Evolutionary conservation across 2,113 vertebrate species (phyloP), one percentile per base, ranked within the genome.

Genomic region (Tapirus terrestris): DNA sequence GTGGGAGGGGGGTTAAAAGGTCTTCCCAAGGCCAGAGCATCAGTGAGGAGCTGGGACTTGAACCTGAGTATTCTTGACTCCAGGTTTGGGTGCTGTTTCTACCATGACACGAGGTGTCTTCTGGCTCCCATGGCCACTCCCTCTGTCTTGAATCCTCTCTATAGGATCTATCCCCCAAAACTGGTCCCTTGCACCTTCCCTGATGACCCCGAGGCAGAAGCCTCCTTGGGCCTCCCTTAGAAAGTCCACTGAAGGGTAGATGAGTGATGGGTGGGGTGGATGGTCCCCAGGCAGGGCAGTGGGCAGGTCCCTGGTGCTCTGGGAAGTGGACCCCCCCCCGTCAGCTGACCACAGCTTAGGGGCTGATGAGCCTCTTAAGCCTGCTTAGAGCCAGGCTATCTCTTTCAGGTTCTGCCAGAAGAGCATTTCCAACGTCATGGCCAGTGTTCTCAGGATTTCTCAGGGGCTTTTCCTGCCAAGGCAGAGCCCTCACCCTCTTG

Each of bases 341-440:
- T 97, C 97, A 96, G 96, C 97, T 97, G 97, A 94, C 89, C 12
- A 8, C 83, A 87, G 96, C 91, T 97, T 97, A 97, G 91, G 85
- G 91, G 45, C 93, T 43, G 67, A 97, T 94, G 96, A 97, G 95
- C 95, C 96, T 96, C 96, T 95, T 98, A 98, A 97, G 45, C 86
- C 96, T 96, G 60, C 89, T 98, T 98, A 96, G 53, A 93, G 93
- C 92, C 92, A 89, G 79, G 16, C 86, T 81, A 82, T 93, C 89
- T 85, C 96, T 96, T 96, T 95, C 45, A 96, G 73, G 51, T 93
- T 84, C 80, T 94, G 97, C 87, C 84, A 92, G 91, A 80, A 70
- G 83, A 96, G 73, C 43, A 6, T 87, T 93, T 87, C 85, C 45
- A 51, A 2, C 1, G 1, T 70, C 88, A 94, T 10, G 20, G 79